Evolutionary conservation across 2,113 vertebrate species (phyloP), one percentile per base, ranked within the genome.

Genomic region (Madoqua kirkii): DNA sequence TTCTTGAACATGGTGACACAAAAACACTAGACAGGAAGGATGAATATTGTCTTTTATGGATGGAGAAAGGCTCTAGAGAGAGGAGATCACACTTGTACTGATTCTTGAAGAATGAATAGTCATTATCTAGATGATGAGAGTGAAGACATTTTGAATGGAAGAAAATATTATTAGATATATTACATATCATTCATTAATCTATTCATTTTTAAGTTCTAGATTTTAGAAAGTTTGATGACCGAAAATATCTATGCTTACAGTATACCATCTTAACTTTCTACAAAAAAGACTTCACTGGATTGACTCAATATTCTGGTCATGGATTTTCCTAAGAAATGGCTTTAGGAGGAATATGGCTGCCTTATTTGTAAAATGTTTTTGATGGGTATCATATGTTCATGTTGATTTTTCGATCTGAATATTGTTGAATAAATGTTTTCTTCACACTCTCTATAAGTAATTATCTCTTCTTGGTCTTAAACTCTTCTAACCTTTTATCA

Each of bases 361-460:
- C 15, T 93, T 96, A 89, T 89, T 97, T 74, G 16, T 83, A 92
- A 93, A 89, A 48, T 71, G 9, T 60, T 93, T 83, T 93, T 86
- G 33, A 60, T 82, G 74, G 14, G 6, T 78, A 87, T 76, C 13
- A 52, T 57, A 91, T 81, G 76, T 62, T 94, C 76, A 50, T 11
- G 64, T 57, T 89, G 60, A n/a, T 81, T 92, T 96, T 97, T 94
- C 54, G 76, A n/a, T 48, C 15, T 78, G 15, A 36, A 23, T 89
- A 17, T 19, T 88, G 25, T 48, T 97, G 40, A 82, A 12, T n/a
- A 93, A 92, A 82, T 25, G 21, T 93, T 79, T 87, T 82, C 55
- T 78, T 93, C 83, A 64, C 12, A 78, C 4, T 67, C 45, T 82
- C 7, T 21, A 7, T 60, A 89, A 62, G 10, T 59, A 43, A 55